Percentiles rank a stretch among this genome's conserved stretches.
Evolutionary conservation across 2,797 vertebrate species (phyloP).

Genomic region (Phoebastria nigripes): DNA sequence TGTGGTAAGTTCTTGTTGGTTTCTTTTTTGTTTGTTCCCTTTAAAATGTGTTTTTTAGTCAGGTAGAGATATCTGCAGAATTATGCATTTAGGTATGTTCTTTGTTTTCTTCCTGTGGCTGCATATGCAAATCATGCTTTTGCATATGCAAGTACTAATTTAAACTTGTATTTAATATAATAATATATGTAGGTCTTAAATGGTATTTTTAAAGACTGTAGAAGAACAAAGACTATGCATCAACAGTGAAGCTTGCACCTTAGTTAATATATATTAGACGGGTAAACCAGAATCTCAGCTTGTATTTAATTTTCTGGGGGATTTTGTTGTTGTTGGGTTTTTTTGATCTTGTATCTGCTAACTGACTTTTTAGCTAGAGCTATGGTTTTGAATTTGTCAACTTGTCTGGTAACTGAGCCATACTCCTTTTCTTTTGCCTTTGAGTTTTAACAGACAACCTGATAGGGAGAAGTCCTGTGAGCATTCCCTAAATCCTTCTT

Average conservation of each 20-base stretch:
- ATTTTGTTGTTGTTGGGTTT: background rate
- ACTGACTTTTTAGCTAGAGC: background rate
- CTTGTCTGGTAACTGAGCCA: background rate
- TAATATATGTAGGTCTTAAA: background rate
- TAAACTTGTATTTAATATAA: background rate
- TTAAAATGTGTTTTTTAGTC: background rate
- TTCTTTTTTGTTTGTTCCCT: background rate
- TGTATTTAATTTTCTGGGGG: background rate
- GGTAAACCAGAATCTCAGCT: background rate
- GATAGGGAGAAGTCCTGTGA: background rate
- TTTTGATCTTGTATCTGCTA: background rate
- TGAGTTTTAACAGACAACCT: background rate
- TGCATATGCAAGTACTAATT: background rate
- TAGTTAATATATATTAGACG: background rate
- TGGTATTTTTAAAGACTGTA: background rate
- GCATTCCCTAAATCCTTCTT: background rate
- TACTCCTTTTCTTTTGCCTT: background rate
- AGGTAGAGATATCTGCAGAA: background rate
- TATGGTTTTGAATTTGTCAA: background rate
- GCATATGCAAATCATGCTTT: background rate
- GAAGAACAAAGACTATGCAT: background rate
- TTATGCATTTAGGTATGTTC: background rate
- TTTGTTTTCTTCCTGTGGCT: background rate
- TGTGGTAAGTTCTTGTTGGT: background rate
- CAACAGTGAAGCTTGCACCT: background rate